Conservation (phyloP, 2,113 vertebrate species). For the Philantomba maxwellii region DNA sequence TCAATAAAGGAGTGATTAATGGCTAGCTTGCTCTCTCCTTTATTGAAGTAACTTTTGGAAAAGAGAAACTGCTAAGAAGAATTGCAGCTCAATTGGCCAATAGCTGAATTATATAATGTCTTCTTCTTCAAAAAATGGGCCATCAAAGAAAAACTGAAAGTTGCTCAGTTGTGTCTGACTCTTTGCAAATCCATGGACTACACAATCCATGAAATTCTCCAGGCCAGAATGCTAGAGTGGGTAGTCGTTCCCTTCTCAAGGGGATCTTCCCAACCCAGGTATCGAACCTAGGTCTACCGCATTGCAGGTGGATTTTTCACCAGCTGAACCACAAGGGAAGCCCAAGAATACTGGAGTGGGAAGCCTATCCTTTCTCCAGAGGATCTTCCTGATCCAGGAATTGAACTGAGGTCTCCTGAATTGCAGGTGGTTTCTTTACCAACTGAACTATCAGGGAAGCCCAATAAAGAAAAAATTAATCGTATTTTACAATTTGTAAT, state of each 20-base stretch:
- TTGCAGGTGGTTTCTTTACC: not conserved
- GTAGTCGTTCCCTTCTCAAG: not conserved
- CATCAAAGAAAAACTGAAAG: not conserved
- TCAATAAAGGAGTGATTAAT: no score
- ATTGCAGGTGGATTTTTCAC: not conserved
- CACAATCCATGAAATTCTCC: not conserved
- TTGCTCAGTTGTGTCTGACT: not conserved
- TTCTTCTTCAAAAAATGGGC: not conserved
- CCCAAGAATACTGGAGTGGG: not conserved
- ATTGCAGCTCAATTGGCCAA: not conserved
- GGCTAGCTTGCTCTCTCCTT: no score
- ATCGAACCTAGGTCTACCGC: not conserved
- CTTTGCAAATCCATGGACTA: not conserved
- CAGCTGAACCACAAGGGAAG: not conserved
- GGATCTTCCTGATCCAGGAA: not conserved
- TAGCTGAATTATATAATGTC: not conserved
- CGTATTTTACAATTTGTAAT: not conserved
- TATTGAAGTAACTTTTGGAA: not conserved
- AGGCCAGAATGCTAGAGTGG: not conserved
- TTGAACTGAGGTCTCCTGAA: not conserved
- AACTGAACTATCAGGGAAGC: not conserved
- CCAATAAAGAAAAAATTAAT: not conserved
- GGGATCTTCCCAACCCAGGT: not conserved
- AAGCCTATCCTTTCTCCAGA: not conserved
- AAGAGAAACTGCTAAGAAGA: not conserved